These are phyloP conservation scores for Puffinus mauretanicus DNA, from an alignment of 2,113 vertebrate species.

Conservation along the genomic window DNA sequence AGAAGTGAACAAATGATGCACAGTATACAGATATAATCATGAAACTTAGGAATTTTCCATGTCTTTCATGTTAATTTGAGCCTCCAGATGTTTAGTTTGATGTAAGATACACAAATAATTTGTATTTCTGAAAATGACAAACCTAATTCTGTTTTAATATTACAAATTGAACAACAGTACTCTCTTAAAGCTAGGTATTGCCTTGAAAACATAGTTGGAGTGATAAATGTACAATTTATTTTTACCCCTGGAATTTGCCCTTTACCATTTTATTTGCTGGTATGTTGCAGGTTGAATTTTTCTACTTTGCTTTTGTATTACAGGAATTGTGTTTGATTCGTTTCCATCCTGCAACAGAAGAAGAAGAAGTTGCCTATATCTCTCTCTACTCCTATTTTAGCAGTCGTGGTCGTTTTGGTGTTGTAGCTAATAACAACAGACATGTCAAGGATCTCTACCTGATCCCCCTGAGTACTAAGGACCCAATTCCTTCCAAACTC, in stretches of 20 bases:
- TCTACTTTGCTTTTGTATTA: slow-evolving; percentile 49
- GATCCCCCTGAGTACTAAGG: slow-evolving; percentile 90
- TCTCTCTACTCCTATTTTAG: slow-evolving; percentile 99
- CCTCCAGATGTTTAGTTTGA: neutral
- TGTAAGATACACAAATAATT: neutral
- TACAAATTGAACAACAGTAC: neutral
- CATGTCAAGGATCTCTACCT: slow-evolving; percentile 96
- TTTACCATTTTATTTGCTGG: neutral
- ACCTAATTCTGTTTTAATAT: neutral
- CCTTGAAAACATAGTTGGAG: neutral
- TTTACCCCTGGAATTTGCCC: neutral
- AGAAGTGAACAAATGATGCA: neutral
- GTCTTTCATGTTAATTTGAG: neutral
- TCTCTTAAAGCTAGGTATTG: neutral
- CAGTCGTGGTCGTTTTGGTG: slow-evolving; percentile 95
- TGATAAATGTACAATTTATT: neutral
- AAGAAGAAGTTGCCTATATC: slow-evolving; percentile 95
- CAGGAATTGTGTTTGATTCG: slow-evolving; percentile 96
- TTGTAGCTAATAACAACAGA: slow-evolving; percentile 90
- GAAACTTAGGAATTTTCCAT: neutral
- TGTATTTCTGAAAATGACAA: neutral
- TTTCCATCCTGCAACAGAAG: slow-evolving; percentile 94
- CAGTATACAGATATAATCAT: neutral
- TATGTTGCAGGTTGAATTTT: slow-evolving; percentile 19
- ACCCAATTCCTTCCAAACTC: slow-evolving; percentile 89